Evolutionary conservation across 1,140 invertebrate genomes (phyloP).

Genomic region (Xylocopa sonorina): DNA sequence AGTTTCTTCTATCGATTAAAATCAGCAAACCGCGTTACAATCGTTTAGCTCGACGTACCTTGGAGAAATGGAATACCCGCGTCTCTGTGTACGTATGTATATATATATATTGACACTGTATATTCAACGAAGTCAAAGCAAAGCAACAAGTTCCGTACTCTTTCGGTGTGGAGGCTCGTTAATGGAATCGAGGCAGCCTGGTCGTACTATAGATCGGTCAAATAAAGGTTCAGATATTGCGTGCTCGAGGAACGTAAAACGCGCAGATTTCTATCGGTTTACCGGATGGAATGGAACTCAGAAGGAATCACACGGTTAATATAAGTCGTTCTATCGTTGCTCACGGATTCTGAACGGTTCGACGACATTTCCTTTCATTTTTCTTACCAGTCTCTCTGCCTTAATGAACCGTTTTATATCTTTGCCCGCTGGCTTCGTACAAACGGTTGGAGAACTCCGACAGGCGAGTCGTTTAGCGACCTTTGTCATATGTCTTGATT

Average conservation of each 20-base stretch:
- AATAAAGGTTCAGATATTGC: conserved; percentile 7
- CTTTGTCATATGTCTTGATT: neutral
- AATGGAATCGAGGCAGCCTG: neutral
- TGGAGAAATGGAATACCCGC: neutral
- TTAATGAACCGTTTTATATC: conserved; percentile 22
- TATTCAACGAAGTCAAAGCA: neutral
- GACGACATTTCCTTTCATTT: neutral
- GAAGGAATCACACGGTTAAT: neutral
- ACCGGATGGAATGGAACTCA: conserved; percentile 1
- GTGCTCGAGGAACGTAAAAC: conserved; percentile 19
- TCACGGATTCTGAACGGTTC: neutral
- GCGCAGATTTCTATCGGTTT: conserved; percentile 20
- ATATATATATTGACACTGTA: neutral
- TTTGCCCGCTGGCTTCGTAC: too few species aligned
- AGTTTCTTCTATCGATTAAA: neutral
- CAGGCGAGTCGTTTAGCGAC: neutral
- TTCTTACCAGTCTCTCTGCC: neutral
- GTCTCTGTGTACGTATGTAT: too few species aligned
- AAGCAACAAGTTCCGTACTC: conserved; percentile 37
- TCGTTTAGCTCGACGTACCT: neutral
- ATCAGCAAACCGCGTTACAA: neutral
- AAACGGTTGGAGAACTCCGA: neutral
- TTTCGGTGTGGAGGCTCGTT: neutral
- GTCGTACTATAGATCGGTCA: neutral
- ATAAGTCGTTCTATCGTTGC: conserved; percentile 6